phyloP scores from a whole-genome alignment of 2,113 vertebrate species.

The Sardina pilchardus region DNA sequence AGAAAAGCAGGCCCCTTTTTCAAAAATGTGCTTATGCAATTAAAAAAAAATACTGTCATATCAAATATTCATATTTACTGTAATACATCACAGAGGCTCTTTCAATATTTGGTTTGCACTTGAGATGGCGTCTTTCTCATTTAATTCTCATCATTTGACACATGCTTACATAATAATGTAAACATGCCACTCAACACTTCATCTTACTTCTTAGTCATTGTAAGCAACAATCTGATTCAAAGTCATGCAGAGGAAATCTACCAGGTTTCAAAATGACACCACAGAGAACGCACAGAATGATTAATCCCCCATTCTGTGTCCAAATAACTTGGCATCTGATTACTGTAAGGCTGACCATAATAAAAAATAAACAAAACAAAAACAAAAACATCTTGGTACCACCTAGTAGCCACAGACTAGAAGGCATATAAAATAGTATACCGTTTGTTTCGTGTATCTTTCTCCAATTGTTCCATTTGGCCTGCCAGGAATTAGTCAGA shows the following conservation, averaged over 20 bases:
- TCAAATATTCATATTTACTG: not conserved
- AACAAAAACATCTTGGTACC: not conserved
- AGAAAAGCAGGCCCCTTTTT: too few relatives aligned
- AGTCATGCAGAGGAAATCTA: not conserved
- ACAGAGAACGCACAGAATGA: not conserved
- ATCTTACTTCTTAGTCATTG: not conserved
- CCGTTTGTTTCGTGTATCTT: not conserved
- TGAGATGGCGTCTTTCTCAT: not conserved
- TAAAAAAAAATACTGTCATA: too few relatives aligned
- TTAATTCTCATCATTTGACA: not conserved
- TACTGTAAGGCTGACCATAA: not conserved
- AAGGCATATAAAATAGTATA: not conserved
- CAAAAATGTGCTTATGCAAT: too few relatives aligned
- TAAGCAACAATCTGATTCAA: not conserved
- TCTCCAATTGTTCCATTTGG: not conserved
- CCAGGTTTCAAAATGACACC: not conserved
- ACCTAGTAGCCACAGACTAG: not conserved
- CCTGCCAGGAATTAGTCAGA: not conserved
- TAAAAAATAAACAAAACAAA: too few relatives aligned
- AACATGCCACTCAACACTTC: not conserved
- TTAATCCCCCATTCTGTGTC: not conserved
- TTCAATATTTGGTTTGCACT: not conserved
- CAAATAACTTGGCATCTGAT: not conserved
- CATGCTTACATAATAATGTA: not conserved
- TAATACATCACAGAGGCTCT: not conserved